Conservation (phyloP, 2,797 vertebrate genomes). For the Melanotaenia maccullochi region DNA sequence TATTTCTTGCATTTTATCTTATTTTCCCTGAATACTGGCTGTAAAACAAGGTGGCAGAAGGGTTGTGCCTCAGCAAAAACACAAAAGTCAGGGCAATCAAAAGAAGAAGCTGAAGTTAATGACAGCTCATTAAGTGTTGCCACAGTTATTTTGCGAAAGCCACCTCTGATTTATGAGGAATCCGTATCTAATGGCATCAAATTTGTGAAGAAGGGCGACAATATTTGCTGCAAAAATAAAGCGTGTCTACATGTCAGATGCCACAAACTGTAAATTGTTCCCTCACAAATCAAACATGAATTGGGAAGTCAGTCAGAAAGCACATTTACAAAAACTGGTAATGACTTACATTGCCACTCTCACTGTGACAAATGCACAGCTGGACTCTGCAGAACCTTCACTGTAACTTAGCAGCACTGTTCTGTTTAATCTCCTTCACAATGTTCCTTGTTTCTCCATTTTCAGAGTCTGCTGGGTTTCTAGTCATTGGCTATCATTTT, state of each 20-base stretch:
- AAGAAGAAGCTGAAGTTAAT: slow-evolving; percentile 7
- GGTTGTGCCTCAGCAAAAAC: neutral
- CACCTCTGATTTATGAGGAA: neutral
- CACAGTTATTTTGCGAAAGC: slow-evolving; percentile 3
- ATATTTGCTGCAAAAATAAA: slow-evolving; percentile 9
- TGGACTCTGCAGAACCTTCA: slow-evolving; percentile 11
- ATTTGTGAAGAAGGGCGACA: neutral
- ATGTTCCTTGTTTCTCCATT: slow-evolving; percentile 11
- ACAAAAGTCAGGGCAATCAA: slow-evolving; percentile 19
- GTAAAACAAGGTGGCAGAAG: neutral
- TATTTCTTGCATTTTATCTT: neutral
- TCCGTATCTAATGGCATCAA: slow-evolving; percentile 1
- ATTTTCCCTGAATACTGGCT: neutral
- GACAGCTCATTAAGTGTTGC: neutral
- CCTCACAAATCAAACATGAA: slow-evolving; percentile 15
- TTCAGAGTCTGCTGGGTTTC: slow-evolving; percentile 29
- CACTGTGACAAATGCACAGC: slow-evolving; percentile 30
- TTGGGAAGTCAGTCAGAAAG: slow-evolving; percentile 1
- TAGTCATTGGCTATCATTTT: slow-evolving; percentile 13
- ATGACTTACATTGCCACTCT: slow-evolving; percentile 26
- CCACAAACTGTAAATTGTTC: neutral
- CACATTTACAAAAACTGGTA: slow-evolving; percentile 24
- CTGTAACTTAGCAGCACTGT: slow-evolving; percentile 12
- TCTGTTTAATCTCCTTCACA: slow-evolving; percentile 33
- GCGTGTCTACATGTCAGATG: neutral